These are phyloP conservation scores for Scomber japonicus DNA, from an alignment of 2,113 vertebrate species.

Conservation along the genomic window DNA sequence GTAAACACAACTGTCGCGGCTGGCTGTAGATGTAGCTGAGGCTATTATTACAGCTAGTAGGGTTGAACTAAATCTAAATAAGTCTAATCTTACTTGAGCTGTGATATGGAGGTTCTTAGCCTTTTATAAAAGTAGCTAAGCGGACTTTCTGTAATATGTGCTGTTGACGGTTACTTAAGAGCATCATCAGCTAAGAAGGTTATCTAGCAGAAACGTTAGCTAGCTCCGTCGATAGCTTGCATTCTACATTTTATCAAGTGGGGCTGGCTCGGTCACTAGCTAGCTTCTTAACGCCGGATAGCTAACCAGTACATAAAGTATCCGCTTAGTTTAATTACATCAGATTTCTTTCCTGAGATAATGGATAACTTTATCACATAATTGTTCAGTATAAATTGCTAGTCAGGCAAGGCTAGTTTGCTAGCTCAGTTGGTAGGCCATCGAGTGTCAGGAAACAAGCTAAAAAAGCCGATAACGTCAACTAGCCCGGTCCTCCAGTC, in stretches of 20 bases:
- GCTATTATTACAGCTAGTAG: constrained; percentile 2
- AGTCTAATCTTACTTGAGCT: neutral
- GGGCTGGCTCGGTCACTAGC: constrained; percentile 22
- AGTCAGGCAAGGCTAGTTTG: constrained; percentile 23
- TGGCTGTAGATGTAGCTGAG: constrained; percentile 20
- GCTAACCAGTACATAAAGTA: neutral
- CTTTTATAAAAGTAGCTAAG: neutral
- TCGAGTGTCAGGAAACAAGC: constrained; percentile 35
- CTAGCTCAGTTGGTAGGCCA: constrained; percentile 45
- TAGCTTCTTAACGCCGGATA: constrained; percentile 7
- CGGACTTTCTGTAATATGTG: neutral
- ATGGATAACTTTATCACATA: constrained; percentile 23
- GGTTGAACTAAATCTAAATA: neutral
- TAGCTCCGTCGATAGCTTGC: constrained; percentile 36
- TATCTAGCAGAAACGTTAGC: constrained; percentile 8
- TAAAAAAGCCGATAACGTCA: constrained; percentile 3
- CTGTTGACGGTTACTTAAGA: neutral
- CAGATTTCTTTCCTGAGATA: neutral
- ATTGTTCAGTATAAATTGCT: constrained; percentile 21
- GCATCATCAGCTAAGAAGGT: neutral
- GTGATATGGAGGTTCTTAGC: fast-evolving
- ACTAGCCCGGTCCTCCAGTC: constrained; percentile 1
- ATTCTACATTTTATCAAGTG: constrained; percentile 28
- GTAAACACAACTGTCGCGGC: constrained; percentile 81
- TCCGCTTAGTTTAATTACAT: neutral